Conservation (phyloP, 1,140 invertebrate genomes). For the Lethocerus indicus region DNA sequence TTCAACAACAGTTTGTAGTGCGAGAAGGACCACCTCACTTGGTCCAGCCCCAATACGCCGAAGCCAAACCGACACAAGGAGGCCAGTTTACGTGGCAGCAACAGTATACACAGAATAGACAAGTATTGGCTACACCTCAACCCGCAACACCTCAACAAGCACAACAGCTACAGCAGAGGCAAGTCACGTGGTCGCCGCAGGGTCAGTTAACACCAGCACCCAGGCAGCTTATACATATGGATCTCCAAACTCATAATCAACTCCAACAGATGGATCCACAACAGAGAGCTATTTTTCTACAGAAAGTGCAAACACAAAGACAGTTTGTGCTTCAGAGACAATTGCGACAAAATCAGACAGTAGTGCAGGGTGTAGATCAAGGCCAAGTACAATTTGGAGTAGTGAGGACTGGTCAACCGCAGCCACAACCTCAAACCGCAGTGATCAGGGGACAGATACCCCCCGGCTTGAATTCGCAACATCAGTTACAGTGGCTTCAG, state of each 20-base stretch:
- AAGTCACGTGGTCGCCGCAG: slow-evolving; percentile 22
- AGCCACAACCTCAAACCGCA: slow-evolving; percentile 18
- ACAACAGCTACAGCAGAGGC: slow-evolving; percentile 17
- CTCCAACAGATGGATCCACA: slow-evolving; percentile 62
- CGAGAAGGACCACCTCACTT: slow-evolving; percentile 6
- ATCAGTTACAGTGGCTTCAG: slow-evolving; percentile 47
- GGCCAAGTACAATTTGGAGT: slow-evolving; percentile 9
- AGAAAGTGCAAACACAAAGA: slow-evolving; percentile 51
- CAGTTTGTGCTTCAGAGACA: slow-evolving; percentile 33
- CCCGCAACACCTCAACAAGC: slow-evolving; percentile 12
- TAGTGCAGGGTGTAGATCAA: slow-evolving; percentile 5
- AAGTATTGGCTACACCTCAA: slow-evolving; percentile 11
- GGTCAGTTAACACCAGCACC: slow-evolving; percentile 19
- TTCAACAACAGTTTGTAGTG: slow-evolving; percentile 14
- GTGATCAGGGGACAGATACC: slow-evolving; percentile 39
- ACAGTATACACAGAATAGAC: slow-evolving; percentile 8
- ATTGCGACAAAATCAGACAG: slow-evolving; percentile 21
- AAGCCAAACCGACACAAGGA: too few relatives aligned
- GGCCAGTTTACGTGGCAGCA: slow-evolving; percentile 17
- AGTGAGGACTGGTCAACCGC: slow-evolving; percentile 14
- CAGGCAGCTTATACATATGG: slow-evolving; percentile 52
- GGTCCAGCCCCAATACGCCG: too few relatives aligned
- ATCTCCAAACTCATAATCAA: slow-evolving; percentile 65
- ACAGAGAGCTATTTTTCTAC: slow-evolving; percentile 56
- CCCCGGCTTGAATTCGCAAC: slow-evolving; percentile 38